Evolutionary conservation across 2,888 invertebrate genomes (phyloP), one percentile per base, ranked within the genome.

Genomic region (Aromia moschata): DNA sequence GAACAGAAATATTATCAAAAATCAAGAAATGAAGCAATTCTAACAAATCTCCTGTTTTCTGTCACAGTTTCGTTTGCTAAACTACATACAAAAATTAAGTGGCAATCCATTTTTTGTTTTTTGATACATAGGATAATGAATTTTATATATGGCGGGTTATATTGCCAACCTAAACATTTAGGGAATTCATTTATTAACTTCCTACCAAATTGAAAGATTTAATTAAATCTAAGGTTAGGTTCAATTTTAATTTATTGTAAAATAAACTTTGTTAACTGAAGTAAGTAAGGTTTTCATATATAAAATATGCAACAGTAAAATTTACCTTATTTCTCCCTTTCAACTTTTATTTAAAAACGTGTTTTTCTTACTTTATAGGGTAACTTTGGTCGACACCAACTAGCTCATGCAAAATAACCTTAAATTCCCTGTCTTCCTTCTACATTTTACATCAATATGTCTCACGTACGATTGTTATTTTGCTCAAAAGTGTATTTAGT

Each of bases 361-460:
- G 18, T 14, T 11, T 5, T 31, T 45, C 38, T 31, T 56, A 25
- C 51, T 33, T 59, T 49, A 11, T 38, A 59, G 59, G 37, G 38
- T 33, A n/a, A 30, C 49, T 37, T 44, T 30, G 31, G 51, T 60
- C 52, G 51, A 55, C 60, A 52, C 41, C 40, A 30, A 44, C 49
- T 56, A 62, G 61, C 55, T 59, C 40, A 55, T 54, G 53, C 47
- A 47, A 59, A 49, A 55, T 66, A 66, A 66, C 65, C 65, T 66
- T 45, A 55, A 66, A 64, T 57, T 61, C 55, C 58, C 65, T 58
- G 64, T 58, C 57, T 63, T 58, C 59, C 56, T 60, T 55, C 52
- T 59, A 41, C 58, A 56, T 61, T 58, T 56, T 56, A 57, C 57
- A 58, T 65, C 62, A 61, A 65, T 65, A 65, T 65, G 65, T 61